These are phyloP conservation scores for Leucophora obtusa DNA, from an alignment of 2,888 invertebrate genomes.

Conservation along the genomic window DNA sequence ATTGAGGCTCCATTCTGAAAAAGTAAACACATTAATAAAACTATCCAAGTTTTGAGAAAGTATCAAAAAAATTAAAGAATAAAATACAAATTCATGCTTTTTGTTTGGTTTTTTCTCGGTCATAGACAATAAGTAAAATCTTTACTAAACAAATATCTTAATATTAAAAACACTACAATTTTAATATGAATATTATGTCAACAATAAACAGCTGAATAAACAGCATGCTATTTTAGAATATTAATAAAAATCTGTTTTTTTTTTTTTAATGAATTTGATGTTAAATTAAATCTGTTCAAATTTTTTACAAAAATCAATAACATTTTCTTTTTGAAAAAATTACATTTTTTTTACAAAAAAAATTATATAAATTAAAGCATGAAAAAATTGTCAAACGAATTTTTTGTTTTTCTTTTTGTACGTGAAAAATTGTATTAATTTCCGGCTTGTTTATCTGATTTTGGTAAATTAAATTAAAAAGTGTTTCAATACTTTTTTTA, in stretches of 20 bases:
- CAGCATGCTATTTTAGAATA: slow-evolving; percentile 19
- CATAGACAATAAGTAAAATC: slow-evolving; percentile 52
- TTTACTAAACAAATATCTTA: slow-evolving; percentile 57
- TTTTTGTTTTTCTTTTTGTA: slow-evolving; percentile 12
- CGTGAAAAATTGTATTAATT: slow-evolving; percentile 9
- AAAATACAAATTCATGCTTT: slow-evolving; percentile 60
- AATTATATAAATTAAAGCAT: neutral
- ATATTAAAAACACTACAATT: slow-evolving; percentile 45
- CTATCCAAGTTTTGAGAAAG: slow-evolving; percentile 8
- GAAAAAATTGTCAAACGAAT: neutral
- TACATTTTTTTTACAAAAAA: neutral
- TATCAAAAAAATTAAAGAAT: slow-evolving; percentile 39
- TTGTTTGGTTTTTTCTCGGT: slow-evolving; percentile 46
- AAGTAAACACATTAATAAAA: slow-evolving; percentile 53
- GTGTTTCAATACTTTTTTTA: slow-evolving; percentile 16
- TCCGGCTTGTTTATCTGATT: neutral
- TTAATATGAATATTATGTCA: slow-evolving; percentile 19
- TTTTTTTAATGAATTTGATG: neutral
- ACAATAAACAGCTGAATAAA: slow-evolving; percentile 21
- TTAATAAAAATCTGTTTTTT: neutral
- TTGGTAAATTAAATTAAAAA: neutral
- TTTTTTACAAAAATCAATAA: neutral
- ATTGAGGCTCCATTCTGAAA: slow-evolving; percentile 52
- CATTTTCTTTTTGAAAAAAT: neutral
- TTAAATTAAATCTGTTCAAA: neutral